Conservation (phyloP, 2,888 invertebrate genomes). For the Octonoba sinensis region DNA sequence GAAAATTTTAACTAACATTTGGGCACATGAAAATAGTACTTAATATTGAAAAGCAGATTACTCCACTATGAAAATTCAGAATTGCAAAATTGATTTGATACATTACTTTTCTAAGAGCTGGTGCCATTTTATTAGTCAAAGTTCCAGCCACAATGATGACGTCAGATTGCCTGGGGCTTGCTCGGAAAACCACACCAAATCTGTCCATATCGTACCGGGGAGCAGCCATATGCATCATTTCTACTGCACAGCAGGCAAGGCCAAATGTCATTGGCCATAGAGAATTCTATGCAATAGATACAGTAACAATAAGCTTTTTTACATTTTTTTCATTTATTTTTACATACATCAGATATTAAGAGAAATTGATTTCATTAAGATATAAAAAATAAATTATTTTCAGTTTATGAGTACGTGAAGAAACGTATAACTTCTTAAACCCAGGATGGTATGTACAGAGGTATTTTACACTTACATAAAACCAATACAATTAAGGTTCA, state of each 20-base stretch:
- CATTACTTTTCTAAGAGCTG: conserved; percentile 87
- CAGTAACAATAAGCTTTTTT: background rate
- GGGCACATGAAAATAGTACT: too few species aligned
- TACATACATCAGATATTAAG: too few species aligned
- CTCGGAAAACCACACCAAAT: conserved; percentile 96
- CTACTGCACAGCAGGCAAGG: conserved; percentile 97
- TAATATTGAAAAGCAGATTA: too few species aligned
- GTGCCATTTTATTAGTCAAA: conserved; percentile 99
- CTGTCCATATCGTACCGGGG: conserved; percentile 99
- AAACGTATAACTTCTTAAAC: too few species aligned
- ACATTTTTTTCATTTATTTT: background rate
- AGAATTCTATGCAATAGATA: conserved; percentile 77
- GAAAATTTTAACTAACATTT: too few species aligned
- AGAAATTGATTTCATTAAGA: too few species aligned
- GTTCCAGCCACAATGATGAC: conserved; percentile 99
- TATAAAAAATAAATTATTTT: too few species aligned
- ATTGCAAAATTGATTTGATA: background rate
- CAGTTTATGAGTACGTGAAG: too few species aligned
- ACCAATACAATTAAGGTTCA: too few species aligned
- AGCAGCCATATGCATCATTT: conserved; percentile 99
- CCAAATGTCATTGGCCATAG: conserved; percentile 99
- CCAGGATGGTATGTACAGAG: too few species aligned
- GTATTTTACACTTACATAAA: too few species aligned
- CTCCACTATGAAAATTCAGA: too few species aligned
- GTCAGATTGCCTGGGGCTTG: conserved; percentile 96